A percentile compares a stretch with the other conserved stretches of the same genome.
Conservation (phyloP, 2,797 vertebrate genomes). For the Austrolebias charrua region DNA sequence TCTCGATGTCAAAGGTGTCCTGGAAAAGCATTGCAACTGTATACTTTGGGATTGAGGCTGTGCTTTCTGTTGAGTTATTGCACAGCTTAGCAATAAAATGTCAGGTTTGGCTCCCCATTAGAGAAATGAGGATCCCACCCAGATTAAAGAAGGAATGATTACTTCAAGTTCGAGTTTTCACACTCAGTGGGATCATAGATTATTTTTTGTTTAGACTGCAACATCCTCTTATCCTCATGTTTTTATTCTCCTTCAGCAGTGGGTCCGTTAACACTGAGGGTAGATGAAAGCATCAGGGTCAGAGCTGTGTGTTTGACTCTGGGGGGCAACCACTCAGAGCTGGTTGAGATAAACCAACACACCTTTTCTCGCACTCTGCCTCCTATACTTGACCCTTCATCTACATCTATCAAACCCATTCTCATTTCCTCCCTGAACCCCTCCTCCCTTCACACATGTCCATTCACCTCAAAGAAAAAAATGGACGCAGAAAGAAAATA, state of each 20-base stretch:
- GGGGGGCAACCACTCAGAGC: conserved; percentile 60
- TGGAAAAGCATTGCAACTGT: no score
- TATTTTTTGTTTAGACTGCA: conserved; percentile 60
- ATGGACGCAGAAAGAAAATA: no score
- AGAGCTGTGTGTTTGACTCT: conserved; percentile 52
- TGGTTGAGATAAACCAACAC: conserved; percentile 66
- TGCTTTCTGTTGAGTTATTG: no score
- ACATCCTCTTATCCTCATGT: conserved; percentile 48
- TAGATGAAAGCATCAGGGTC: conserved; percentile 62
- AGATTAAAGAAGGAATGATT: background rate
- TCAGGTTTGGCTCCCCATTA: background rate
- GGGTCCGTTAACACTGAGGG: conserved; percentile 21
- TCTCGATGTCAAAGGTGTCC: no score
- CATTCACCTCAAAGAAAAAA: no score
- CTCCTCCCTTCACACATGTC: no score
- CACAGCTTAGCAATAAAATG: no score
- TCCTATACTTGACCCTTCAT: background rate
- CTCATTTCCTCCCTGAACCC: no score
- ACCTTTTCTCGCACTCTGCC: conserved; percentile 16
- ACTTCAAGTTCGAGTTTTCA: no score
- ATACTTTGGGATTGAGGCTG: no score
- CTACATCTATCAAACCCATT: no score
- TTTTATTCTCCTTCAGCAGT: conserved; percentile 24
- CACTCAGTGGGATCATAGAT: conserved; percentile 36
- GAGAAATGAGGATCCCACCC: background rate